A percentile compares a stretch with the other conserved stretches of the same genome.
phyloP scores from a whole-genome alignment of 2,113 vertebrate species.

The Cyprinodon variegatus region DNA sequence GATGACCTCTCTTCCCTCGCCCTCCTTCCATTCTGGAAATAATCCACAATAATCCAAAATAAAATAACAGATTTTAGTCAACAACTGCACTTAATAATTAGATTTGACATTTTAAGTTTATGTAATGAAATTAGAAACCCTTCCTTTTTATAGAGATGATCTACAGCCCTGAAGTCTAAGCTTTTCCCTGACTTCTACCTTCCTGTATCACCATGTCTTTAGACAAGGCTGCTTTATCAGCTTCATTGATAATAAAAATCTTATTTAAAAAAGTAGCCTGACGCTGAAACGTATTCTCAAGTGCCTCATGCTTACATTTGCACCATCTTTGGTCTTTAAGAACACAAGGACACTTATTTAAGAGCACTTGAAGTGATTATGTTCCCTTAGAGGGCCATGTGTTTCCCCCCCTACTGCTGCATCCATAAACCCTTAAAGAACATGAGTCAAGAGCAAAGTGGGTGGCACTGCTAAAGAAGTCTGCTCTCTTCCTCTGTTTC shows the following conservation, averaged over 20 bases:
- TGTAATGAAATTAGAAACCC: neutral
- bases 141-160: neutral
- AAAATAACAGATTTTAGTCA: neutral
- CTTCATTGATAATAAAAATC: neutral
- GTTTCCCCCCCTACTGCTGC: conserved; percentile 2
- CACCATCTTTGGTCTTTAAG: neutral
- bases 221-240: neutral
- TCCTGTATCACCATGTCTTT: neutral
- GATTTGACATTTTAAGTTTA: neutral
- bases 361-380: conserved; percentile 17
- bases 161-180: neutral
- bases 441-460: conserved; percentile 23
- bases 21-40: neutral
- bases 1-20: neutral
- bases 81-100: neutral
- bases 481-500: conserved; percentile 39
- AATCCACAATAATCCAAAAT: neutral
- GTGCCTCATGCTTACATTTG: conserved; percentile 1
- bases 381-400: conserved; percentile 11
- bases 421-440: conserved; percentile 26
- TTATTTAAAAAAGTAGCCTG: neutral
- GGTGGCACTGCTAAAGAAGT: conserved; percentile 37
- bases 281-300: neutral
- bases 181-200: neutral
- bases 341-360: neutral